Evolutionary conservation across 2,888 invertebrate genomes (phyloP), one percentile per base, ranked within the genome.

Genomic region (Cephus sareptanus): DNA sequence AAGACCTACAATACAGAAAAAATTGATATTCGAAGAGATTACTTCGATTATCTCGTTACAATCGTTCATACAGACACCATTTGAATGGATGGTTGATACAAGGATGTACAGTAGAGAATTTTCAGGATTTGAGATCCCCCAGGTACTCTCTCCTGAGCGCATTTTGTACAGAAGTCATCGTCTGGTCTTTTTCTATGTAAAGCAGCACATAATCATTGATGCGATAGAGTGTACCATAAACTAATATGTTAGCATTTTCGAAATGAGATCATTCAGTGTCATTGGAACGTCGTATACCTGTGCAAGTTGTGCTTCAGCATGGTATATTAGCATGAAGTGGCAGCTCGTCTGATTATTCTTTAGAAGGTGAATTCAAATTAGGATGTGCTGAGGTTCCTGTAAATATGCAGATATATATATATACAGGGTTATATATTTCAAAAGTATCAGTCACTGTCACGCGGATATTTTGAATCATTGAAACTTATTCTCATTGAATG

Each of bases 111-210:
- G 40, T 40, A 40, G 23, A 40, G 40, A 40, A 40, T 40, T 6
- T 40, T 40, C 23, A 40, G 40, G 23, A 37, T 23, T 23, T 23
- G 9, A 40, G 15, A 15, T 23, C 15, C 9, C 9, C 9, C 56
- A 56, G 56, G 23, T 56, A 56, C 30, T 71, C 71, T 30, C 13
- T 3, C 31, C 34, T 71, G 15, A 23, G 3, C 71, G 34, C 30
- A 71, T 30, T 30, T 71, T 71, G 71, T 71, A 71, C 71, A 71
- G 71, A 31, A 34, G 12, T 71, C 34, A 71, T 71, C 71, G 15
- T 71, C 3, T 31, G 13, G 34, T 71, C 34, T 71, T 31, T 71
- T 71, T 71, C 11, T 34, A 6, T 71, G 71, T 13, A 23, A 56
- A 56, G 15, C 56, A 56, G 56, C 56, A 56, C 56, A 0, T 23